Evolutionary conservation across 2,888 invertebrate genomes (phyloP).

Genomic region (Hydriomena furcata): DNA sequence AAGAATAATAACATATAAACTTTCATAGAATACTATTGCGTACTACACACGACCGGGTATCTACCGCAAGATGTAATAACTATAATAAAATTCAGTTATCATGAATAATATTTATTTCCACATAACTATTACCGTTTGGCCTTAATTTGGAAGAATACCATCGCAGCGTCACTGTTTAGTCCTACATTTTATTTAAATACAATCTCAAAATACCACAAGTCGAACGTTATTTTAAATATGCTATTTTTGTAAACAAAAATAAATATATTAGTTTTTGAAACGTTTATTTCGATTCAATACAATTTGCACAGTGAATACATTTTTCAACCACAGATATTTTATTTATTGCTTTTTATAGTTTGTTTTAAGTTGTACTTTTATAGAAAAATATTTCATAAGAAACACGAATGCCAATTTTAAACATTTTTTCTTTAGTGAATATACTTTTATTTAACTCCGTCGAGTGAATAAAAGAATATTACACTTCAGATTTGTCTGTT

Average conservation of each 20-base stretch:
- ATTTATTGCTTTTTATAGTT: conserved; percentile 15
- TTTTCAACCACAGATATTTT: conserved; percentile 9
- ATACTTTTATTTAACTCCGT: too few relatives aligned
- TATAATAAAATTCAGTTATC: conserved; percentile 42
- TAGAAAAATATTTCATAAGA: conserved; percentile 15
- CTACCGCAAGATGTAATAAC: neutral
- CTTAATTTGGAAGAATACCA: conserved; percentile 76
- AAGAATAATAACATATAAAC: too few relatives aligned
- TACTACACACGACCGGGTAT: too few relatives aligned
- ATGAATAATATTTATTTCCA: conserved; percentile 74
- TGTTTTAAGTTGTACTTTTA: conserved; percentile 12
- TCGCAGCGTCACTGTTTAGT: conserved; percentile 36
- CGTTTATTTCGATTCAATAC: conserved; percentile 8
- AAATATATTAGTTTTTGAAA: conserved; percentile 16
- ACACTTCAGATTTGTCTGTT: too few relatives aligned
- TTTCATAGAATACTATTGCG: too few relatives aligned
- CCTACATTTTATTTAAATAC: conserved; percentile 40
- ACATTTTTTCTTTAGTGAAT: too few relatives aligned
- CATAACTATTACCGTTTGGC: conserved; percentile 73
- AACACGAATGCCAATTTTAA: neutral
- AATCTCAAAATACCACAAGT: conserved; percentile 49
- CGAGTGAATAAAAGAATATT: too few relatives aligned
- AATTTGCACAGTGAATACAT: conserved; percentile 8
- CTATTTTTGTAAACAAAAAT: conserved; percentile 8
- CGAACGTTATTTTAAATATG: conserved; percentile 18